Evolutionary conservation across 2,113 vertebrate genomes (phyloP), one percentile per base, ranked within the genome.

Genomic region (Erinaceus europaeus): DNA sequence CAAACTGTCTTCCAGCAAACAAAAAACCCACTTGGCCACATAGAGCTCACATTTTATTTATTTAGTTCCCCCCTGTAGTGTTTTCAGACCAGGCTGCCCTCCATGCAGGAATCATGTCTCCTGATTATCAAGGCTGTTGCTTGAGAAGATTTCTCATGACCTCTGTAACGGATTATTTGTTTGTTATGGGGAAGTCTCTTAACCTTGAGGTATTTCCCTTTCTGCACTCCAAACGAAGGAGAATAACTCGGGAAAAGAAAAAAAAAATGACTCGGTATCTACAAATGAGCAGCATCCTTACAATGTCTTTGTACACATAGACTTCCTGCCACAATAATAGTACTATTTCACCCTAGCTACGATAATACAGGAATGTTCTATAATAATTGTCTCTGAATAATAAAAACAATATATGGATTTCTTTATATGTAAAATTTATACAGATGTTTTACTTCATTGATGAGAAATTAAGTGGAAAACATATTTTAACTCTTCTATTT

Each of bases 51-150:
- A 0, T 85, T 90, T 89, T 89, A 87, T 82, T 95, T 89, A 85
- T 87, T 93, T 90, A 94, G 75, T 34, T 82, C 59, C 75, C 87
- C 88, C 91, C 81, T 90, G 82, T 91, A 72, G 82, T 82, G 88
- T 92, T 94, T 91, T 79, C 85, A 87, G 34, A 85, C 79, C 71
- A 89, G 72, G 61, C 69, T 92, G 36, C 67, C 44, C 55, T 89
- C 87, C 48, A 85, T 0, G n/a, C 83, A 90, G 61, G 82, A 92
- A 85, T 93, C 85, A 52, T 83, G 74, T 82, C 90, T 91, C 71
- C 82, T 73, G 85, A 92, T 92, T 92, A 93, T 77, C 50, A 84
- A 90, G 75, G 27, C 72, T 73, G 20, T 80, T 69, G 61, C 88
- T 88, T 91, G 34, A 55, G 27, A 92, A 87, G 61, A 85, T 93